phyloP scores from a whole-genome alignment of 2,888 invertebrate species.

The Poecilus cupreus region DNA sequence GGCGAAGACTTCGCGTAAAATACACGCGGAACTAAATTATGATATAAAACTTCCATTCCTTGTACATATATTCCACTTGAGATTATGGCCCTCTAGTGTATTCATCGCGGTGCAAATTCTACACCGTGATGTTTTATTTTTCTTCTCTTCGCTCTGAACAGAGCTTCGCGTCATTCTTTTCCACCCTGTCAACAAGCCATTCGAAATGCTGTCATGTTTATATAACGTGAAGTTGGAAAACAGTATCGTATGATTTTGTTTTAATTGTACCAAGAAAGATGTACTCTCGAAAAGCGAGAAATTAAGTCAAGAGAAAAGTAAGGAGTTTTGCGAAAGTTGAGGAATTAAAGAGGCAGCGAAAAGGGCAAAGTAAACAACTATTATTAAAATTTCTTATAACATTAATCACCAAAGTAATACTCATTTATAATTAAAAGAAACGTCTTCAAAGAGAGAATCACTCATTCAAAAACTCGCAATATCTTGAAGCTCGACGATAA shows the following conservation, averaged over 20 bases:
- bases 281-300: too few relatives aligned
- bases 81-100: slow-evolving; percentile 48
- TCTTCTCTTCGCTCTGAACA: neutral
- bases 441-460: slow-evolving; percentile 25
- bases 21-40: slow-evolving; percentile 47
- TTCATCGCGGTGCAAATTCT: slow-evolving; percentile 41
- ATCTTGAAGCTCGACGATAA: slow-evolving; percentile 14
- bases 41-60: slow-evolving; percentile 56
- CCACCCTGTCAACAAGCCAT: neutral
- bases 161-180: slow-evolving; percentile 2
- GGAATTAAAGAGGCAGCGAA: neutral
- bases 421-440: slow-evolving; percentile 34
- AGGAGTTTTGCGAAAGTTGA: neutral
- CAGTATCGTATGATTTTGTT: too few relatives aligned
- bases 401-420: slow-evolving; percentile 36
- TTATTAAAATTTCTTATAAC: slow-evolving; percentile 21
- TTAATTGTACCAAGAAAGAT: too few relatives aligned
- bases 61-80: slow-evolving; percentile 57
- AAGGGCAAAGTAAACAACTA: slow-evolving; percentile 20
- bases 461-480: neutral
- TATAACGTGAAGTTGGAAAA: neutral
- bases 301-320: neutral
- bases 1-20: slow-evolving; percentile 27
- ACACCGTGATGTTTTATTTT: slow-evolving; percentile 17
- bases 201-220: neutral